These are phyloP conservation scores for Aplocera efformata DNA, from an alignment of 2,888 invertebrate species.

Conservation along the genomic window DNA sequence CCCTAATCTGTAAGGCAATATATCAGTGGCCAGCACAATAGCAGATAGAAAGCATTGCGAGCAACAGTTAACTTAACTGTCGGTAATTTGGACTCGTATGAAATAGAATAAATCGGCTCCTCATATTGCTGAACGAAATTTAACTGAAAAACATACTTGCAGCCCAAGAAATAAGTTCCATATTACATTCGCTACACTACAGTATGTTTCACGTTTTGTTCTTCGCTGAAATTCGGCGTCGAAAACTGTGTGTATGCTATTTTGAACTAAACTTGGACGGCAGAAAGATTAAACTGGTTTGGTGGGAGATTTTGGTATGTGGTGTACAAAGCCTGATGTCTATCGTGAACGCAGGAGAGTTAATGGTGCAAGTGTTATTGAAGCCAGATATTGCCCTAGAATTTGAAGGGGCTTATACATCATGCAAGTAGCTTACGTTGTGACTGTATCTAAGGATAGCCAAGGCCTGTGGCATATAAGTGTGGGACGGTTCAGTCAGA, in stretches of 20 bases:
- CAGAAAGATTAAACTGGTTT: slow-evolving; percentile 37
- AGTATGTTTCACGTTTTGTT: slow-evolving; percentile 9
- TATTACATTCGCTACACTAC: slow-evolving; percentile 8
- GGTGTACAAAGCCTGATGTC: slow-evolving; percentile 48
- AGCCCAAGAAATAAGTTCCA: slow-evolving; percentile 1
- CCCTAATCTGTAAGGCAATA: slow-evolving; percentile 51
- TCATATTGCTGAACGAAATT: slow-evolving; percentile 26
- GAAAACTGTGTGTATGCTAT: slow-evolving; percentile 2
- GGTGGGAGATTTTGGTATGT: slow-evolving; percentile 29
- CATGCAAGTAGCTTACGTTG: too few species aligned
- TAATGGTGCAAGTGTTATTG: slow-evolving; percentile 74
- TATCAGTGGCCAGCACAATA: slow-evolving; percentile 60
- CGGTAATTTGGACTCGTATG: slow-evolving; percentile 64
- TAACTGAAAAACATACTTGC: slow-evolving; percentile 23
- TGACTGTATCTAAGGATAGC: too few species aligned
- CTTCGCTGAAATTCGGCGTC: slow-evolving; percentile 11
- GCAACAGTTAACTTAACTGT: slow-evolving; percentile 72
- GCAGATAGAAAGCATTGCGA: slow-evolving; percentile 60
- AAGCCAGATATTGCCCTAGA: slow-evolving; percentile 63
- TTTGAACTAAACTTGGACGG: slow-evolving; percentile 35
- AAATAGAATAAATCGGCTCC: slow-evolving; percentile 61
- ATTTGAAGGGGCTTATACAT: slow-evolving; percentile 29
- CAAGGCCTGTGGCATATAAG: too few species aligned
- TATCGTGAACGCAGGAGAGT: slow-evolving; percentile 59
- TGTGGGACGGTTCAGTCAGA: too few species aligned